These are phyloP conservation scores for Pyrocephalus nanus DNA, from an alignment of 2,797 vertebrate genomes.

Conservation along the genomic window DNA sequence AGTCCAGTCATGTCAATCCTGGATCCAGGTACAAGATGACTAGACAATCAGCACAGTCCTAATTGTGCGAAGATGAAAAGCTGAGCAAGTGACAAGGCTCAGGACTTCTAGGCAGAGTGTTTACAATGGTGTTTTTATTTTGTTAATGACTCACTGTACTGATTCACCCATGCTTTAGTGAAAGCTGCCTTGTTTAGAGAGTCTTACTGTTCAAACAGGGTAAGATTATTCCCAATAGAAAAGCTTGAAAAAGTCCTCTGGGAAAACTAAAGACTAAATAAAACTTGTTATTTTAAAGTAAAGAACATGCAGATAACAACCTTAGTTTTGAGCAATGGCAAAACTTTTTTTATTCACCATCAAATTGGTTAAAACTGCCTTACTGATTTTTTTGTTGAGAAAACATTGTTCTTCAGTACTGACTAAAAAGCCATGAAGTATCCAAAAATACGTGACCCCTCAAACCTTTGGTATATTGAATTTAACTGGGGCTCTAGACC, in stretches of 20 bases:
- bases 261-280: not conserved
- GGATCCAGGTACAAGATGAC: not conserved
- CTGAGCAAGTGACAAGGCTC: not conserved
- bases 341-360: not conserved
- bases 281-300: not conserved
- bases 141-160: not conserved
- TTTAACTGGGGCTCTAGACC: not conserved
- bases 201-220: not conserved
- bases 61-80: not conserved
- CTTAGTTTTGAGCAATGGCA: not conserved
- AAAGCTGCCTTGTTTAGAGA: not conserved
- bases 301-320: not conserved
- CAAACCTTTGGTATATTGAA: not conserved
- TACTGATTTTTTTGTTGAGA: not conserved
- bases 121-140: constrained; percentile 43
- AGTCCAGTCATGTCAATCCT: not conserved
- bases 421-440: not conserved
- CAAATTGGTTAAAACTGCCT: not conserved
- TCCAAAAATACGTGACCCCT: not conserved
- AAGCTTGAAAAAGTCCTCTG: not conserved
- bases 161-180: constrained; percentile 9
- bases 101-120: not conserved
- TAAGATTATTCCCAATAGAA: not conserved
- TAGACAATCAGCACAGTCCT: not conserved
- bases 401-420: not conserved